Conservation (phyloP, 2,113 vertebrate species). For the Syrmaticus mikado region DNA sequence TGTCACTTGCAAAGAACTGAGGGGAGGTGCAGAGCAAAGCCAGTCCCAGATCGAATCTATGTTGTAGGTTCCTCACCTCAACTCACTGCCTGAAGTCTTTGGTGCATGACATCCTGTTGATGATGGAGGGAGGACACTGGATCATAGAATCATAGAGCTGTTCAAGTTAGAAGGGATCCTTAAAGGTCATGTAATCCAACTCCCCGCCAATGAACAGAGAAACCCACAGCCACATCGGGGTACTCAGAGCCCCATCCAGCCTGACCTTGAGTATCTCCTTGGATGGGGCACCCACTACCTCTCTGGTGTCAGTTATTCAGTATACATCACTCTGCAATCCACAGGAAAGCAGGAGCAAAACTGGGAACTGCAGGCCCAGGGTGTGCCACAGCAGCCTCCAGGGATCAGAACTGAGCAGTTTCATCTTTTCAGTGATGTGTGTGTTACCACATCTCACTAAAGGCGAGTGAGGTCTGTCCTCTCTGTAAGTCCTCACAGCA, state of each 20-base stretch:
- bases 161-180: no score
- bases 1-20: background rate
- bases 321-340: background rate
- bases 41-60: background rate
- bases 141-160: no score
- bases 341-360: background rate
- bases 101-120: background rate
- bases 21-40: background rate
- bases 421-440: background rate
- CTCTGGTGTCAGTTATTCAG: no score
- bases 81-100: background rate
- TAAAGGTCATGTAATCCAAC: no score
- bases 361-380: accelerated
- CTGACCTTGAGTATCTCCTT: no score
- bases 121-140: background rate
- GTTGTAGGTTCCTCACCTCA: background rate
- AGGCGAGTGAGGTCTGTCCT: background rate
- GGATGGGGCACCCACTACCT: no score
- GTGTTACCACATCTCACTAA: background rate
- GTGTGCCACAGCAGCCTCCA: background rate
- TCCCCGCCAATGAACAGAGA: no score
- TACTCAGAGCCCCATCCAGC: no score
- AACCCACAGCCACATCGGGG: no score
- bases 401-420: background rate
- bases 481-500: background rate